Conservation (phyloP, 2,113 vertebrate species). For the Semnornis frantzii region DNA sequence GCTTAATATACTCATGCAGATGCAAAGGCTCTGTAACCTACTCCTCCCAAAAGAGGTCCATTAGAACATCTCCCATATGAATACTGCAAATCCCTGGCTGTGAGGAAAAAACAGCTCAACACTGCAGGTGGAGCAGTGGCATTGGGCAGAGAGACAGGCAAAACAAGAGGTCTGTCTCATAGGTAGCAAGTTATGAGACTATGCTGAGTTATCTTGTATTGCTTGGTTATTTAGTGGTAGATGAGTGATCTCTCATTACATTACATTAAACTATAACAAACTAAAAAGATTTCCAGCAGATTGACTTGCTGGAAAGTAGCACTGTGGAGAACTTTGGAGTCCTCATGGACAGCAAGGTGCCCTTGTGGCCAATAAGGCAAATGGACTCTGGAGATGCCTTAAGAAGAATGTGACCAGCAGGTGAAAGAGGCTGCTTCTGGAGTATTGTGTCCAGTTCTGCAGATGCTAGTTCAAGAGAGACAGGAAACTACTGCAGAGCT, state of each 20-base stretch:
- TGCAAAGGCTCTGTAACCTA: not conserved
- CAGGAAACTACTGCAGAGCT: too few relatives aligned
- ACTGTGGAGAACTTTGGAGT: too few relatives aligned
- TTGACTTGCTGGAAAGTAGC: too few relatives aligned
- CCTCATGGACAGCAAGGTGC: too few relatives aligned
- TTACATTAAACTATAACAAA: not conserved
- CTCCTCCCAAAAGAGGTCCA: not conserved
- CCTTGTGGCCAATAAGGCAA: too few relatives aligned
- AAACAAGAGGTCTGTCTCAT: not conserved
- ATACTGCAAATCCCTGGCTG: not conserved
- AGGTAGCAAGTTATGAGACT: not conserved
- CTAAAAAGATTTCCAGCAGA: not conserved
- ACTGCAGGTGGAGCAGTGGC: not conserved
- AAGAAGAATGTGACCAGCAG: too few relatives aligned
- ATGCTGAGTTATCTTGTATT: not conserved
- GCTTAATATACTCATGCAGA: not conserved
- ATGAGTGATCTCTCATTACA: not conserved
- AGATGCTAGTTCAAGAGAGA: too few relatives aligned
- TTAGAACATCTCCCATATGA: not conserved
- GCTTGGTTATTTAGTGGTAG: not conserved
- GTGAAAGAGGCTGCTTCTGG: too few relatives aligned
- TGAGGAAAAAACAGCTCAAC: not conserved
- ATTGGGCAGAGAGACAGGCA: not conserved
- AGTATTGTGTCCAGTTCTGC: too few relatives aligned
- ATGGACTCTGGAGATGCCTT: too few relatives aligned